phyloP scores from a whole-genome alignment of 2,797 vertebrate genomes.

The Falco columbarius region DNA sequence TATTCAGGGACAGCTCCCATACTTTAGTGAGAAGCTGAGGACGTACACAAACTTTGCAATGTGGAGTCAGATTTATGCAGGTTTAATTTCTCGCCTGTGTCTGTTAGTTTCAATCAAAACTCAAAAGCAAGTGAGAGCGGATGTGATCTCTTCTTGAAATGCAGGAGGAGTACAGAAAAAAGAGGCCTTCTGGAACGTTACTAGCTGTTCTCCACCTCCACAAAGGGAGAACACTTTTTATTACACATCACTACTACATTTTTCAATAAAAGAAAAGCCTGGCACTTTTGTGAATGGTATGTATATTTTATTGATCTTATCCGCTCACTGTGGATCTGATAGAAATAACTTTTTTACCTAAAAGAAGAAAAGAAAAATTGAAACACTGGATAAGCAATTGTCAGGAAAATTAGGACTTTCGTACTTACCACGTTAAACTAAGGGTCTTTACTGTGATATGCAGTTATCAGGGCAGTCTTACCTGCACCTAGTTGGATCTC shows the following conservation, averaged over 20 bases:
- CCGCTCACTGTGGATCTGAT: background rate
- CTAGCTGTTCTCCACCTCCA: slow-evolving; percentile 47
- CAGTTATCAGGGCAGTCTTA: background rate
- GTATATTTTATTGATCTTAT: background rate
- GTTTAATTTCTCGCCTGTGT: slow-evolving; percentile 1
- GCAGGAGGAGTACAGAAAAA: background rate
- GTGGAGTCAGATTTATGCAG: background rate
- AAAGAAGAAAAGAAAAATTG: background rate
- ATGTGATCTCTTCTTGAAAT: slow-evolving; percentile 11
- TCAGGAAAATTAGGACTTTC: background rate
- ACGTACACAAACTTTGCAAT: background rate
- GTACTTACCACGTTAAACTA: background rate
- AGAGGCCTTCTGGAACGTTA: background rate
- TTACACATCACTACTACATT: slow-evolving; percentile 14
- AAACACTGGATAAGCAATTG: background rate
- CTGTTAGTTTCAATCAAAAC: slow-evolving; percentile 22
- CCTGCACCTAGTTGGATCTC: background rate
- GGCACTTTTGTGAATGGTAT: slow-evolving; percentile 31
- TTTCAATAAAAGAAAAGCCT: slow-evolving; percentile 7
- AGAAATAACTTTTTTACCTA: slow-evolving; percentile 9
- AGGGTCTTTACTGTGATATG: background rate
- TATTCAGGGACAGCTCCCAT: background rate
- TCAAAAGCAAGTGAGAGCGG: background rate
- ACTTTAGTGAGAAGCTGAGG: background rate
- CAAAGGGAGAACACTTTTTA: background rate